Conservation (phyloP, 2,113 vertebrate species). For the Clarias macrocephalus region DNA sequence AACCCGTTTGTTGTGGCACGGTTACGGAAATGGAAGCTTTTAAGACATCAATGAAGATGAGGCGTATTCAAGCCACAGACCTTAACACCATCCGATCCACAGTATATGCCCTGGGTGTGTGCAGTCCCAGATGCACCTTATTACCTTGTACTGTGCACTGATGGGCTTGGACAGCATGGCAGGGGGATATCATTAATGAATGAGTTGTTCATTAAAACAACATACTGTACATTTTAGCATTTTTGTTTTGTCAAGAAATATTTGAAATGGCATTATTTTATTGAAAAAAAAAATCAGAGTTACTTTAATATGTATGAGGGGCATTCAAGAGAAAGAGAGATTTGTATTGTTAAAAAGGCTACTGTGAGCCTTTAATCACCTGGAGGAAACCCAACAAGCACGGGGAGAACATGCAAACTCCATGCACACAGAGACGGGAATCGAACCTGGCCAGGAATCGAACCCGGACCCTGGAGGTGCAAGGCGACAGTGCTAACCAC, state of each 20-base stretch:
- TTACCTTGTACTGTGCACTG: neutral
- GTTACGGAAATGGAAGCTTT: neutral
- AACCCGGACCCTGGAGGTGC: too few relatives aligned
- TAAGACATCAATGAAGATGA: conserved; percentile 57
- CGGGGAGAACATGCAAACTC: too few relatives aligned
- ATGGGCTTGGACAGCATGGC: neutral
- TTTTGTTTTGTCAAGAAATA: neutral
- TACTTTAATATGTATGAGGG: neutral
- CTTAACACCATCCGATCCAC: neutral
- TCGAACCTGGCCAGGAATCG: too few relatives aligned
- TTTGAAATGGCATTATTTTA: neutral
- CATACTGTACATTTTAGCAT: too few relatives aligned
- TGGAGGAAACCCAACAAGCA: too few relatives aligned
- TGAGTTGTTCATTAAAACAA: too few relatives aligned
- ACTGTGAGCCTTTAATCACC: too few relatives aligned
- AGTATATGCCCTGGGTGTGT: neutral
- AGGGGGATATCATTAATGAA: neutral
- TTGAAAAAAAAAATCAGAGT: too few relatives aligned
- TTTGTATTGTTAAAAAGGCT: too few relatives aligned
- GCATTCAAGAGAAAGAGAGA: too few relatives aligned
- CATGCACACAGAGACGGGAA: too few relatives aligned
- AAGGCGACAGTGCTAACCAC: too few relatives aligned
- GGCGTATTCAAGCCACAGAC: neutral
- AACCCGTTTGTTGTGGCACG: conserved; percentile 16
- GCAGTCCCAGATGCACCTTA: neutral